Base-by-base conservation (phyloP, 2,888 invertebrate species). In the Lasioglossum lativentre region DNA sequence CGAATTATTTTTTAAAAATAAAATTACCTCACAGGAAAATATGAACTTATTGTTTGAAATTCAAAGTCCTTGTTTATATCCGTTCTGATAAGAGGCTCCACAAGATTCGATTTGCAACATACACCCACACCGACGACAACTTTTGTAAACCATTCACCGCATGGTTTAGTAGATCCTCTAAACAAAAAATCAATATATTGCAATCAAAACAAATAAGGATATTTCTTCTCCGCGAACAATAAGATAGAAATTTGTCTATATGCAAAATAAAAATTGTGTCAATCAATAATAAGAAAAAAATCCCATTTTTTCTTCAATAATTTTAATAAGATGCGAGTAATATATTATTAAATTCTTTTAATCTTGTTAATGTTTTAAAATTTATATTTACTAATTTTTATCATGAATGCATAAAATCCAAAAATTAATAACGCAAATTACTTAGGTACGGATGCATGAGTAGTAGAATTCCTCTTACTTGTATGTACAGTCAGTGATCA, bases 1-100 rank as follows among this genome's bases (percentile, higher is more conserved):
- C 12, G 12, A 56, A n/a, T 56, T n/a, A 56, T 56, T 56, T 56
- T 12, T 56, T 12, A 56, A 56, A 56, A n/a, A n/a, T n/a, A 12
- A 68, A 23, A 68, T 84, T 89, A 91, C 91, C 86, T 86, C 63
- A 87, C 59, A 27, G 89, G 89, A 70, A 63, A 83, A n/a, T 38
- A 40, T 10, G 75, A 40, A 6, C 34, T 56, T 12, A 34, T 1
- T 0, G 80, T 75, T 45, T n/a, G 34, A 59, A 90, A 90, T 42
- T 80, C 27, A 3, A 92, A 85, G 38, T 19, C 34, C 83, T 76
- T 83, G 5, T 81, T 63, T 12, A 12, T 0, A n/a, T 90, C 84
- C 4, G 30, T 40, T 5, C 40, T 19, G 12, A 6, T 75, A 4
- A 90, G 23, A 23, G 73, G 59, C 16, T 52, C 73, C 4, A 82